Percentiles rank a stretch among this genome's conserved stretches.
phyloP scores from a whole-genome alignment of 2,797 vertebrate genomes.

The Limosa lapponica region DNA sequence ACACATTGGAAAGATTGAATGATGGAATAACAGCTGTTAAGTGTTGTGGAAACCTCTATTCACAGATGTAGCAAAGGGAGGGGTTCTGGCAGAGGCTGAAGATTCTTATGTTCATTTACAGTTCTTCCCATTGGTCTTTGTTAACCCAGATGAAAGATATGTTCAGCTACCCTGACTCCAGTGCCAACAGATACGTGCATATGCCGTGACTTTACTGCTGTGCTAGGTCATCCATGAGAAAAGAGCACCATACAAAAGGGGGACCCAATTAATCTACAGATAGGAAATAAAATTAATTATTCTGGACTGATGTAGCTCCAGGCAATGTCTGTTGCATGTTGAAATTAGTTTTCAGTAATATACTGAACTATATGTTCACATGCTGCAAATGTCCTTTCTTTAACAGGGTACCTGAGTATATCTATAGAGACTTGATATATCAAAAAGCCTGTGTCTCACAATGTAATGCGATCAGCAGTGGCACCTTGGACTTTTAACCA shows the following conservation, averaged over 20 bases:
- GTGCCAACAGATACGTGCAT: background rate
- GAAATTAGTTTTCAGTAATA: background rate
- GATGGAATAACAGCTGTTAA: background rate
- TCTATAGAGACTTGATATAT: too few species aligned
- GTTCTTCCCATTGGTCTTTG: background rate
- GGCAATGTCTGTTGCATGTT: background rate
- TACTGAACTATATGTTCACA: too few species aligned
- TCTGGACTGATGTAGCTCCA: background rate
- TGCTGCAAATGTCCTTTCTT: too few species aligned
- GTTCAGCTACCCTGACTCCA: background rate
- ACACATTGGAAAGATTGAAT: background rate
- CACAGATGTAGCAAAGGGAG: background rate
- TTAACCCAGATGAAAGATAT: fast-evolving
- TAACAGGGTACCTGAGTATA: too few species aligned
- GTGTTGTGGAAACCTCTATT: background rate
- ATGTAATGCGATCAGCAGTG: too few species aligned
- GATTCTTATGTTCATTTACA: background rate
- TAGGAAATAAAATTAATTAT: background rate
- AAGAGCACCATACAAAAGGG: background rate
- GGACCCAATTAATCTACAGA: background rate
- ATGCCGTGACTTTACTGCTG: background rate
- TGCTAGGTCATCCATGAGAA: background rate
- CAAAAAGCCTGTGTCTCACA: too few species aligned
- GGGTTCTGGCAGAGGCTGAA: background rate
- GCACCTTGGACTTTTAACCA: too few species aligned